A percentile compares a stretch with the other conserved stretches of the same genome.
Evolutionary conservation across 2,888 invertebrate genomes (phyloP).

Genomic region (Myopa tessellatipennis): DNA sequence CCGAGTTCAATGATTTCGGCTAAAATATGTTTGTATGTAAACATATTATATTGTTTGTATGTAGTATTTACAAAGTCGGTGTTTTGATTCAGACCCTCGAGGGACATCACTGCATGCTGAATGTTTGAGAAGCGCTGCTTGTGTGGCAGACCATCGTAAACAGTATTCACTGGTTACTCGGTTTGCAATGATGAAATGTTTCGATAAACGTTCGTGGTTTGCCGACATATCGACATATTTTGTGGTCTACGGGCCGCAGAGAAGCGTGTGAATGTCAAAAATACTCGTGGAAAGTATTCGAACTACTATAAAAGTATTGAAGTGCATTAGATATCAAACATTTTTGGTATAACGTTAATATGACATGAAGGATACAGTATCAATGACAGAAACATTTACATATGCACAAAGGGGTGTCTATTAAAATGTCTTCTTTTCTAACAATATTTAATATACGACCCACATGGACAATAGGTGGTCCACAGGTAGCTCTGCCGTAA

Average conservation of each 20-base stretch:
- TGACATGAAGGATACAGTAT: too few species aligned
- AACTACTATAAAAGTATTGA: too few species aligned
- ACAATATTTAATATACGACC: too few species aligned
- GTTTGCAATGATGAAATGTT: conserved; percentile 16
- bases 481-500: too few species aligned
- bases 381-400: too few species aligned
- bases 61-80: neutral
- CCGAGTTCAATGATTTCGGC: neutral
- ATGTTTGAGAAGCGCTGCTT: neutral
- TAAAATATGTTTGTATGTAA: neutral
- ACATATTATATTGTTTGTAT: too few species aligned
- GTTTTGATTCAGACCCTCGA: neutral
- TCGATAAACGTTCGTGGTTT: conserved; percentile 6
- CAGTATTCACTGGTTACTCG: conserved; percentile 10
- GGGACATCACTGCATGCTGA: neutral
- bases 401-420: neutral
- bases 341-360: too few species aligned
- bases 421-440: too few species aligned
- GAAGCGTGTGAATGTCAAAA: too few species aligned
- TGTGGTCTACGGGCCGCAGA: neutral
- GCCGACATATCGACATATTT: neutral
- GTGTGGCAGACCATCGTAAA: neutral
- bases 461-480: too few species aligned
- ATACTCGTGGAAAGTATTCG: too few species aligned
- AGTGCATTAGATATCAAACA: too few species aligned